Evolutionary conservation across 2,888 invertebrate genomes (phyloP).

Genomic region (Abscondita cerata): DNA sequence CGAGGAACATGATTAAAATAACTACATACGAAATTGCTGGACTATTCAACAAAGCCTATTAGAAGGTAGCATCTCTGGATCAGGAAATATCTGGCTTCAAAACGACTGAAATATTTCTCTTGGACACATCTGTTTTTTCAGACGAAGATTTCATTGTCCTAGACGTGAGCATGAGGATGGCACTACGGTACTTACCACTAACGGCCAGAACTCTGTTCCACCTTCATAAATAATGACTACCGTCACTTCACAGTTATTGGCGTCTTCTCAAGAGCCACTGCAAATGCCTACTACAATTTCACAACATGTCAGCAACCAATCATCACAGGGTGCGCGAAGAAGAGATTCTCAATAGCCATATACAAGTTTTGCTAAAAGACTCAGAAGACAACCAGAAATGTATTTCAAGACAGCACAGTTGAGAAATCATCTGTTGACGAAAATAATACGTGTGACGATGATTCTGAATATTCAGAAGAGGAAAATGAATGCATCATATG

Average conservation of each 20-base stretch:
- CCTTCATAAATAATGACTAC: conserved; percentile 3
- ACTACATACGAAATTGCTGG: conserved; percentile 31
- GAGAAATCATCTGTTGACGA: no score
- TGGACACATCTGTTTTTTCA: conserved; percentile 13
- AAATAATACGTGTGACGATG: no score
- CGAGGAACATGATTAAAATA: conserved; percentile 26
- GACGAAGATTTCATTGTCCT: not conserved
- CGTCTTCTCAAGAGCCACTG: not conserved
- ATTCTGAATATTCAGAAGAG: no score
- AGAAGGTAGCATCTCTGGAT: conserved; percentile 24
- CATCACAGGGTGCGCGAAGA: conserved; percentile 10
- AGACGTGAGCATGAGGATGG: not conserved
- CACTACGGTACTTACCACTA: conserved; percentile 5
- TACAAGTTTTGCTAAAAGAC: no score
- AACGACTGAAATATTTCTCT: conserved; percentile 28
- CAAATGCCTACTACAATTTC: conserved; percentile 3
- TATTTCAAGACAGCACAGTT: no score
- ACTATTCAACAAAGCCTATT: conserved; percentile 33
- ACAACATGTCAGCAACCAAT: not conserved
- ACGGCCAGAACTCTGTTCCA: conserved; percentile 1
- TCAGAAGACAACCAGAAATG: no score
- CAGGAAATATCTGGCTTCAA: conserved; percentile 34
- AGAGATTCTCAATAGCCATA: conserved; percentile 2
- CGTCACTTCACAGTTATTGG: conserved; percentile 10
- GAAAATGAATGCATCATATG: no score